These are phyloP conservation scores for Halocynthia roretzi DNA, from an alignment of 23 tunicate genomes.

Conservation along the genomic window DNA sequence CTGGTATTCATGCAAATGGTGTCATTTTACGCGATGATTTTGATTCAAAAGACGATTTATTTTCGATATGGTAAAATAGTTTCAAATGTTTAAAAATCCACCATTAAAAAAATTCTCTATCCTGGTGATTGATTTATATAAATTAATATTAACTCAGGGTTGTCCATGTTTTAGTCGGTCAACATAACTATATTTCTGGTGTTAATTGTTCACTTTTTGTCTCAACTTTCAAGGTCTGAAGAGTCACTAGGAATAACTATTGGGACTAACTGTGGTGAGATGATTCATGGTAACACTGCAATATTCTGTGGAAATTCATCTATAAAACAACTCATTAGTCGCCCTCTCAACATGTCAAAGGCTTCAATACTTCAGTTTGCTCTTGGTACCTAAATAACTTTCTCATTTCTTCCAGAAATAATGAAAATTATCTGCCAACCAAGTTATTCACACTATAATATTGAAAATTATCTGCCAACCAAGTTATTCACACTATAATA, in stretches of 20 bases:
- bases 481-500: not conserved
- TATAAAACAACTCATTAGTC: constrained; percentile 28
- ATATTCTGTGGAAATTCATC: constrained; percentile 36
- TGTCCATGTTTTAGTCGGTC: no score
- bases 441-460: not conserved
- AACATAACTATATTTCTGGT: no score
- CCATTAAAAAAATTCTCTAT: no score
- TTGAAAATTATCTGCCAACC: not conserved
- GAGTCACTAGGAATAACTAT: constrained; percentile 19
- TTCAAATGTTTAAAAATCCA: not conserved
- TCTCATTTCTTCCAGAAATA: not conserved
- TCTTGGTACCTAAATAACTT: constrained; percentile 23
- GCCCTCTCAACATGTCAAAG: constrained; percentile 30
- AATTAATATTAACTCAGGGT: no score
- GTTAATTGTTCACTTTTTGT: not conserved
- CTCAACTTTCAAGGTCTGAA: constrained; percentile 24
- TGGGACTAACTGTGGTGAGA: constrained; percentile 17
- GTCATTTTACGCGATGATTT: constrained; percentile 59
- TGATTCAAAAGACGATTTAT: constrained; percentile 29
- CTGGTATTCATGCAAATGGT: constrained; percentile 19
- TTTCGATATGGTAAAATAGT: constrained; percentile 28
- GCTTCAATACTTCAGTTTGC: constrained; percentile 45
- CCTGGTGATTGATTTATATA: no score
- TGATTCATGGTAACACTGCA: constrained; percentile 51
- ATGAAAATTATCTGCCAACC: not conserved